Conservation (phyloP, 1,140 invertebrate species). For the Aphelenchoides fujianensis region DNA sequence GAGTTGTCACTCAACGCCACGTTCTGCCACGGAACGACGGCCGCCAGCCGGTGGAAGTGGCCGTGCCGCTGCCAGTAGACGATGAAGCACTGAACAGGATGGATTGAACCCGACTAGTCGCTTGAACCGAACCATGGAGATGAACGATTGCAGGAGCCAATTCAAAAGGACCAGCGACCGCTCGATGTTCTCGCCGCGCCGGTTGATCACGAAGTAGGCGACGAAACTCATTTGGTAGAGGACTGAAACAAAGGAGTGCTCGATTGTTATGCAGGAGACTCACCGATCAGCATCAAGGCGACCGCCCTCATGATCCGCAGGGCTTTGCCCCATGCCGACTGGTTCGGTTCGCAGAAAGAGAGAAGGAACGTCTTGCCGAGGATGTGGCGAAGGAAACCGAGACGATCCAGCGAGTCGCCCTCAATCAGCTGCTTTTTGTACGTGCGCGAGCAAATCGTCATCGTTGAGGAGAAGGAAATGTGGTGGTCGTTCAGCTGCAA, state of each 20-base stretch:
- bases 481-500: no score
- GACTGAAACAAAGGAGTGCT: background rate
- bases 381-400: background rate
- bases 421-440: no score
- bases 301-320: slow-evolving; percentile 14
- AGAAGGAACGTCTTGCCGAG: background rate
- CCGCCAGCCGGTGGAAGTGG: slow-evolving; percentile 4
- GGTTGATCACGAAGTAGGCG: background rate
- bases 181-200: slow-evolving; percentile 1
- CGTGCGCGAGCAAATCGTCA: background rate
- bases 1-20: slow-evolving; percentile 4
- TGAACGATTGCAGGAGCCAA: slow-evolving; percentile 22
- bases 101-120: slow-evolving; percentile 1
- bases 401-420: background rate
- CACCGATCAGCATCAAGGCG: slow-evolving; percentile 12
- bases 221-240: slow-evolving; percentile 13
- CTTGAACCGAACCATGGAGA: slow-evolving; percentile 23
- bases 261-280: background rate
- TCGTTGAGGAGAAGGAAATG: no score
- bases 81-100: slow-evolving; percentile 26
- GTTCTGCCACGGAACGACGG: slow-evolving; percentile 26
- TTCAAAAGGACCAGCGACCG: slow-evolving; percentile 8
- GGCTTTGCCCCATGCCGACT: background rate
- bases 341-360: background rate
- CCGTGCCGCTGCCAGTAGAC: slow-evolving; percentile 26